Evolutionary conservation across 2,888 invertebrate species (phyloP), one percentile per base, ranked within the genome.

Genomic region (Caenorhabditis sp.): DNA sequence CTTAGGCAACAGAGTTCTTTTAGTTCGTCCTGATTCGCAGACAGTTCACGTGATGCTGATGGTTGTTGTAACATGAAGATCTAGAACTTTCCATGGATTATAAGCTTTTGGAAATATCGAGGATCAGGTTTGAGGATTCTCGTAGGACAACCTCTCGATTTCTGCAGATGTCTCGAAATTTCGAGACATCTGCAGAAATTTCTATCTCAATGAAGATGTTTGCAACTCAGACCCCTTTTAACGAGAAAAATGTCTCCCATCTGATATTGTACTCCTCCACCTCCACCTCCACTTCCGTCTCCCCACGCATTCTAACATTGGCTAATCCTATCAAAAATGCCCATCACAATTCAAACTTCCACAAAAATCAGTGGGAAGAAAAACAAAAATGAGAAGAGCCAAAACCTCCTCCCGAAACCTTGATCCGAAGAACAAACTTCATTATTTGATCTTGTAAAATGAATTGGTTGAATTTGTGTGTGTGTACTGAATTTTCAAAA

Each of bases 371-470:
- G 61, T 22, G 22, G 7, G 8, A 47, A 28, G 56, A 59, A 72
- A 28, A 56, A 56, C 38, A 54, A 41, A 41, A 54, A 38, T 24
- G 24, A n/a, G 2, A 38, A 41, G 56, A 54, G n/a, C 14, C 22
- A 16, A 47, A 47, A 47, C 19, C 64, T 41, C 19, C 64, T 41
- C 35, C 58, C 64, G 47, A 64, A 26, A 31, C 26, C 26, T 7
- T 47, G 58, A 70, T 72, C 72, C 59, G 31, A 59, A 72, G 59
- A 72, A 72, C 16, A 72, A 72, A 59, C 72, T 41, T 38, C 56
- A 72, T 72, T 72, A 56, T 56, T 58, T 70, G 70, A 41, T 44
- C 56, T 70, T 59, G 59, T 70, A 47, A 19, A 47, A 47, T 56
- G 56, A 58, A 56, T 64, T 64, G 24, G 26, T 66, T 64, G 64